These are phyloP conservation scores for Melinaea menophilus DNA, from an alignment of 2,888 invertebrate species.

Conservation along the genomic window DNA sequence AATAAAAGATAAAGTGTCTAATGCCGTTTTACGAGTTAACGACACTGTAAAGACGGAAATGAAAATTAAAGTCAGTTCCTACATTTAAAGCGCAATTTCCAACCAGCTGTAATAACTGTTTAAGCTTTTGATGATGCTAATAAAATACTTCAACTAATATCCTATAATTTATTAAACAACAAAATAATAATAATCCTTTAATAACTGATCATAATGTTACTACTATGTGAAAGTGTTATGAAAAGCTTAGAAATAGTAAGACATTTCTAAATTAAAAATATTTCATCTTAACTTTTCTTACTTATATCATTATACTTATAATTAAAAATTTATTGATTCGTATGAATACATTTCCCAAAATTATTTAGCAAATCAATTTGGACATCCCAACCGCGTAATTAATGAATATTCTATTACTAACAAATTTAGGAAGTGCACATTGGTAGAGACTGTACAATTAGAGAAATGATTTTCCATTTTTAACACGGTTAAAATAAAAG, in stretches of 20 bases:
- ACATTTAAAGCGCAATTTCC: slow-evolving; percentile 10
- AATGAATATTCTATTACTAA: slow-evolving; percentile 53
- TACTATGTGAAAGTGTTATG: too few relatives aligned
- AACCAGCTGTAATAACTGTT: slow-evolving; percentile 26
- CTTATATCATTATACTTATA: neutral
- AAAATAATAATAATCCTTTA: too few relatives aligned
- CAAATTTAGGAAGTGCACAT: slow-evolving; percentile 56
- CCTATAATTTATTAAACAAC: neutral
- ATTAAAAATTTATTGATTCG: slow-evolving; percentile 10
- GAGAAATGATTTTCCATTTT: slow-evolving; percentile 51
- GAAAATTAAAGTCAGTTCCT: slow-evolving; percentile 37
- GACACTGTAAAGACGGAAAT: slow-evolving; percentile 41
- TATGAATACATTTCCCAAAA: slow-evolving; percentile 19
- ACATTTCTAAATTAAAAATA: too few relatives aligned
- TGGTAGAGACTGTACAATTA: slow-evolving; percentile 53
- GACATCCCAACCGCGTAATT: slow-evolving; percentile 43
- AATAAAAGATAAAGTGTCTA: slow-evolving; percentile 18
- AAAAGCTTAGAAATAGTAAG: too few relatives aligned
- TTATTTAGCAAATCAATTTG: slow-evolving; percentile 32
- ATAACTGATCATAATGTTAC: too few relatives aligned
- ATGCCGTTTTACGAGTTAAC: slow-evolving; percentile 38
- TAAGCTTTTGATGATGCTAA: slow-evolving; percentile 31
- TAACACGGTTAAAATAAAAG: slow-evolving; percentile 23
- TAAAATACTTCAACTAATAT: slow-evolving; percentile 17
- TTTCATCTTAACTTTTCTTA: too few relatives aligned